These are phyloP conservation scores for Sthenelais limicola DNA, from an alignment of 2,888 invertebrate genomes.

Conservation along the genomic window DNA sequence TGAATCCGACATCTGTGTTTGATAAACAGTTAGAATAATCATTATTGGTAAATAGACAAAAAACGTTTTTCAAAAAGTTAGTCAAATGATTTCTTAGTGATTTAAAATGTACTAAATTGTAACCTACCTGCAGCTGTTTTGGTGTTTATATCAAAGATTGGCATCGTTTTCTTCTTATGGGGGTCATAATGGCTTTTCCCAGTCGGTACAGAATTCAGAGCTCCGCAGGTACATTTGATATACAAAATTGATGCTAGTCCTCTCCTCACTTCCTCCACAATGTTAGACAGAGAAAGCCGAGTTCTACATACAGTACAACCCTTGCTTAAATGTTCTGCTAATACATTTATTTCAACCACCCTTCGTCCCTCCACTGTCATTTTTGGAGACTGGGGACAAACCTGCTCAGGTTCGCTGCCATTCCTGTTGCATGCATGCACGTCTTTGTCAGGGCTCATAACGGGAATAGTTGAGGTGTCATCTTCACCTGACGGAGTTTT, in stretches of 20 bases:
- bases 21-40: no score
- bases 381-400: no score
- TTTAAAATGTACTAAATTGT: not conserved
- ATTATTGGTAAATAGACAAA: no score
- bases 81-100: not conserved
- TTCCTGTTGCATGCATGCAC: no score
- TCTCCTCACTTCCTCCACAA: not conserved
- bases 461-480: no score
- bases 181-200: not conserved
- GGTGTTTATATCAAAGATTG: slow-evolving; percentile 24
- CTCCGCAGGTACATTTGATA: slow-evolving; percentile 10
- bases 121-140: slow-evolving; percentile 19
- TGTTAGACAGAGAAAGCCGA: slow-evolving; percentile 11
- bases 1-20: no score
- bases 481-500: no score
- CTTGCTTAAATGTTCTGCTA: not conserved
- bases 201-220: slow-evolving; percentile 3
- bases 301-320: not conserved
- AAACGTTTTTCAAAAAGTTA: no score
- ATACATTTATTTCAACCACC: not conserved
- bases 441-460: no score
- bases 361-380: slow-evolving; percentile 9
- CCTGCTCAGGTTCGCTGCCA: no score
- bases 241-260: slow-evolving; percentile 10
- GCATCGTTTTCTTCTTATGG: not conserved